These are phyloP conservation scores for Alentia gelatinosa DNA, from an alignment of 2,888 invertebrate genomes.

Conservation along the genomic window DNA sequence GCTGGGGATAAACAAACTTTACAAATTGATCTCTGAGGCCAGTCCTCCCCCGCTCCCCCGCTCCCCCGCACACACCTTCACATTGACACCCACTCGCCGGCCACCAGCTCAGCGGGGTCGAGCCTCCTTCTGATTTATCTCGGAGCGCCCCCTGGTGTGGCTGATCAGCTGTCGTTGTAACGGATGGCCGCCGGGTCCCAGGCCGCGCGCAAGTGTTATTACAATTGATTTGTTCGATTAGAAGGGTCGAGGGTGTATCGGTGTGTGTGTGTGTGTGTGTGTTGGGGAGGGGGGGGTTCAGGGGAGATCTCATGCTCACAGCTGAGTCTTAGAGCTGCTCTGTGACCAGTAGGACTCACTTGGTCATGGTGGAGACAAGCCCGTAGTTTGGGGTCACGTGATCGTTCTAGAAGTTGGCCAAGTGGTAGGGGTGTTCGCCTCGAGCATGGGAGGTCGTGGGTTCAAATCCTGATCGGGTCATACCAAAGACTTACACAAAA, in stretches of 20 bases:
- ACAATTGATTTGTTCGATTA: conserved; percentile 46
- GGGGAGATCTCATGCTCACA: no score
- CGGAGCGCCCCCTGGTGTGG: not conserved
- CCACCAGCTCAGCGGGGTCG: not conserved
- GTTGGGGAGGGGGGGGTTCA: not conserved
- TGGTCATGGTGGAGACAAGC: no score
- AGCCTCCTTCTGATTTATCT: conserved; percentile 28
- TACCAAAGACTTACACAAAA: no score
- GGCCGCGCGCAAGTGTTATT: conserved; percentile 27
- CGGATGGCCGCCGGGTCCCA: not conserved
- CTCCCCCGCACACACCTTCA: no score
- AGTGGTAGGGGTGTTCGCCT: no score
- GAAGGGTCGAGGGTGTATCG: not conserved
- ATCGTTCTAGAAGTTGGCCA: no score
- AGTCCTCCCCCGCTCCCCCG: not conserved
- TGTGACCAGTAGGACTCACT: no score
- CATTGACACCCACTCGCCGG: not conserved
- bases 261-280: not conserved
- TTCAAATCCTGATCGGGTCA: no score
- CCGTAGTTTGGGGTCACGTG: no score
- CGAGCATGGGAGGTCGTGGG: no score
- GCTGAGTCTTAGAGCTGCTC: not conserved
- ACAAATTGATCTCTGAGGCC: conserved; percentile 3
- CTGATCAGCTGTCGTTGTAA: conserved; percentile 21
- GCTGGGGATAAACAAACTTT: not conserved